These are phyloP conservation scores for Lineus longissimus DNA, from an alignment of 1,140 invertebrate species.

Conservation along the genomic window DNA sequence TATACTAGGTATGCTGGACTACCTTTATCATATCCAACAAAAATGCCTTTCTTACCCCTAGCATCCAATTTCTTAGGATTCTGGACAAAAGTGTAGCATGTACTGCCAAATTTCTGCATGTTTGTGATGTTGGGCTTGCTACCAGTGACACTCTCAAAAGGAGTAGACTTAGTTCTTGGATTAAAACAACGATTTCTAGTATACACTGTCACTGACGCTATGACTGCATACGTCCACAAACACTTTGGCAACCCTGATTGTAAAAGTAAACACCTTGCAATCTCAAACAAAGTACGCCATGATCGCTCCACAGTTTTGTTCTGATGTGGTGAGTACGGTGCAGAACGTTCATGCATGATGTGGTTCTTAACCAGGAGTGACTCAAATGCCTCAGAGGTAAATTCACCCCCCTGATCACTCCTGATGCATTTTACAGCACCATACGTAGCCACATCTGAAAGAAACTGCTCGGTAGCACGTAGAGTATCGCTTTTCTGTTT, in stretches of 20 bases:
- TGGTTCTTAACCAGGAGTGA: neutral
- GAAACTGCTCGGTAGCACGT: constrained; percentile 5
- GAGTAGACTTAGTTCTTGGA: neutral
- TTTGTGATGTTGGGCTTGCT: neutral
- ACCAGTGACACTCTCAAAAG: neutral
- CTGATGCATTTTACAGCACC: neutral
- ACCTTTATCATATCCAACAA: constrained; percentile 1
- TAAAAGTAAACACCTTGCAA: constrained; percentile 3
- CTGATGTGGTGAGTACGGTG: constrained; percentile 16
- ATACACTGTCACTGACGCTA: neutral
- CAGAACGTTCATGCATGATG: constrained; percentile 7
- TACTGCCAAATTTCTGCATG: neutral
- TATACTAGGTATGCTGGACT: neutral
- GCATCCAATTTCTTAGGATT: constrained; percentile 1
- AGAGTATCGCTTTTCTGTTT: constrained; percentile 16
- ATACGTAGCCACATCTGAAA: constrained; percentile 7
- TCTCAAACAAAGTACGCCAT: constrained; percentile 17
- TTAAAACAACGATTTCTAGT: neutral
- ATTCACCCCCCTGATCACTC: neutral
- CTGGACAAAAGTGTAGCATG: neutral
- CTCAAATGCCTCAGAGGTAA: neutral
- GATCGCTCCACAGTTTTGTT: constrained; percentile 14
- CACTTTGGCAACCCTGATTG: neutral
- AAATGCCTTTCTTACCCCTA: constrained; percentile 13
- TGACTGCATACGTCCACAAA: neutral